A percentile compares a stretch with the other conserved stretches of the same genome.
Conservation (phyloP, 1,140 invertebrate genomes). For the Oedothorax gibbosus region DNA sequence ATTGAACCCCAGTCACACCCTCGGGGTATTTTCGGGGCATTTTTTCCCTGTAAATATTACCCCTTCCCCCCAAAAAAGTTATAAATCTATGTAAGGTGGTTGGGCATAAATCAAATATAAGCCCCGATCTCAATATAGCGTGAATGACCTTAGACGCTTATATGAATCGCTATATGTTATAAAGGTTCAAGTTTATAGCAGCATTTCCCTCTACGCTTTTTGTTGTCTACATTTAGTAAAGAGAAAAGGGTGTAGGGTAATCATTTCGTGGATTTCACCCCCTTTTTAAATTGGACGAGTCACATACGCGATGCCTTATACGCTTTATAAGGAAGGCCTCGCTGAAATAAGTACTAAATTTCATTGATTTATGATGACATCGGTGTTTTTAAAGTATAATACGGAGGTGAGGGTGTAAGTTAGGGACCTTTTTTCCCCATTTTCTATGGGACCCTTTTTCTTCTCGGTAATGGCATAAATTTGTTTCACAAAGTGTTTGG, state of each 20-base stretch:
- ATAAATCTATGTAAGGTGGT: slow-evolving; percentile 33
- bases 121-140: slow-evolving; percentile 29
- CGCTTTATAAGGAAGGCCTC: not conserved
- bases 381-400: slow-evolving; percentile 54
- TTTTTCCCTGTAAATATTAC: slow-evolving; percentile 47
- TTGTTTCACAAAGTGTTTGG: slow-evolving; percentile 13
- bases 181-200: no score
- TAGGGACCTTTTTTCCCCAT: not conserved
- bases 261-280: no score
- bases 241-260: no score
- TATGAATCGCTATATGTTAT: no score
- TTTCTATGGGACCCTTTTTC: not conserved
- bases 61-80: slow-evolving; percentile 9
- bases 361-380: slow-evolving; percentile 45
- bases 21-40: slow-evolving; percentile 21
- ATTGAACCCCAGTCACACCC: slow-evolving; percentile 31
- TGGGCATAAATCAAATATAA: slow-evolving; percentile 29
- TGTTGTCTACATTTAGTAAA: no score
- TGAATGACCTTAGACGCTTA: slow-evolving; percentile 3
- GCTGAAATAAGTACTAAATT: slow-evolving; percentile 23
- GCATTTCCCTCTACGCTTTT: no score
- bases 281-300: no score
- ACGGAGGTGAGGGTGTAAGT: slow-evolving; percentile 44
- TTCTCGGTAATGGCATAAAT: slow-evolving; percentile 44
- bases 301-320: no score